Conservation (phyloP, 2,797 vertebrate species). For the Rhyacichthys aspro region DNA sequence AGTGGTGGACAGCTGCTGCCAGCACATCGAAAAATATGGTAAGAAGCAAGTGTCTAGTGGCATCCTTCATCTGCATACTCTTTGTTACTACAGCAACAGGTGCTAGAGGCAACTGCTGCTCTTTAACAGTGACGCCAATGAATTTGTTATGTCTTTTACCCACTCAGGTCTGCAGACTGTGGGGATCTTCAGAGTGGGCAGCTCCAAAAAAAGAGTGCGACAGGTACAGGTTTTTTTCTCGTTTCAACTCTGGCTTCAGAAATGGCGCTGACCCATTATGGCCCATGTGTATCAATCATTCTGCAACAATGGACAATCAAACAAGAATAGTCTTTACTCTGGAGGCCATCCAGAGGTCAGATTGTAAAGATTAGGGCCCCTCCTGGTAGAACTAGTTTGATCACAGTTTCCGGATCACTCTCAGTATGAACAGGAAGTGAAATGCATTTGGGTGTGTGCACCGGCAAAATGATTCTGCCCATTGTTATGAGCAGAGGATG, state of each 20-base stretch:
- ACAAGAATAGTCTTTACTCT: constrained; percentile 2
- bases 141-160: neutral
- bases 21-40: constrained; percentile 95
- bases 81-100: neutral
- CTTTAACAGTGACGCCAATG: neutral
- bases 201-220: constrained; percentile 95
- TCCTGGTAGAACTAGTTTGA: constrained; percentile 32
- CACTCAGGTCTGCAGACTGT: constrained; percentile 91
- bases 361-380: constrained; percentile 17
- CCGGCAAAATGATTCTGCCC: constrained; percentile 20
- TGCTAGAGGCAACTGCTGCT: neutral
- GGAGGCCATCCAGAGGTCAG: constrained; percentile 40
- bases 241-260: neutral
- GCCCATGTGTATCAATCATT: neutral
- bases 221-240: constrained; percentile 80
- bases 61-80: neutral
- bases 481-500: constrained; percentile 46
- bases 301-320: neutral
- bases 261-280: constrained; percentile 1
- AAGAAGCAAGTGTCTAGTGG: constrained; percentile 42
- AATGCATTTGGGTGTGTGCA: constrained; percentile 16
- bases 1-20: constrained; percentile 93
- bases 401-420: constrained; percentile 12
- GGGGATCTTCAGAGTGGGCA: constrained; percentile 95
- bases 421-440: constrained; percentile 29